Base-by-base conservation (phyloP, 2,113 vertebrate genomes). In the Tiliqua scincoides region DNA sequence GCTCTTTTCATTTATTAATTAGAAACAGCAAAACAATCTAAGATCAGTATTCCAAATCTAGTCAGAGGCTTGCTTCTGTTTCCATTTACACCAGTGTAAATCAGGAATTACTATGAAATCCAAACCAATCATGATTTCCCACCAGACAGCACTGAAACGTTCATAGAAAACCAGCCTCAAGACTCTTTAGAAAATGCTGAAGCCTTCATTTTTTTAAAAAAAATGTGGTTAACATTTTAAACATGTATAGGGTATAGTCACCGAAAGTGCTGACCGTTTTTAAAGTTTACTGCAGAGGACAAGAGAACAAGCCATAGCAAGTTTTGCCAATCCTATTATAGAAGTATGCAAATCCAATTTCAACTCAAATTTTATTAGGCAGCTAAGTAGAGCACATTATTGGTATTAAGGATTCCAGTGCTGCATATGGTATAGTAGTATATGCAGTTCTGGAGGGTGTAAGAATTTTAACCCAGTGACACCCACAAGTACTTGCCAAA, bases 321-420 rank as follows among this genome's bases (percentile, higher is more conserved):
- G 35, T 76, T 82, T 70, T 70, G 57, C 30, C 80, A 83, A 83
- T 82, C 63, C 65, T 79, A 40, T 87, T 87, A 87, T 23, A 72
- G 5, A 52, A 20, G 32, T 83, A 63, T 73, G 75, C 72, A 72
- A 79, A 88, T 83, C 57, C 74, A 79, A 79, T 79, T 84, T 83
- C 23, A 63, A 78, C 27, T 73, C 20, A 83, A 54, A 54, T 37
- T 52, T 78, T 77, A 83, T 83, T 87, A 79, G 65, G 76, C 23
- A 48, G 54, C 54, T 68, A 68, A 59, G 40, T 43, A 8, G 25
- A 83, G 59, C 52, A 48, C 54, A 72, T 54, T 54, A 79, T 21
- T 84, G n/a, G 21, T 23, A 83, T 83, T 70, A 71, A 63, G 57
- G 43, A 83, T 83, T 71, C 17, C 30, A 61, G 30, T 52, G 48